Evolutionary conservation across 1,140 invertebrate genomes (phyloP), one percentile per base, ranked within the genome.

Genomic region (Musca vetustissima): DNA sequence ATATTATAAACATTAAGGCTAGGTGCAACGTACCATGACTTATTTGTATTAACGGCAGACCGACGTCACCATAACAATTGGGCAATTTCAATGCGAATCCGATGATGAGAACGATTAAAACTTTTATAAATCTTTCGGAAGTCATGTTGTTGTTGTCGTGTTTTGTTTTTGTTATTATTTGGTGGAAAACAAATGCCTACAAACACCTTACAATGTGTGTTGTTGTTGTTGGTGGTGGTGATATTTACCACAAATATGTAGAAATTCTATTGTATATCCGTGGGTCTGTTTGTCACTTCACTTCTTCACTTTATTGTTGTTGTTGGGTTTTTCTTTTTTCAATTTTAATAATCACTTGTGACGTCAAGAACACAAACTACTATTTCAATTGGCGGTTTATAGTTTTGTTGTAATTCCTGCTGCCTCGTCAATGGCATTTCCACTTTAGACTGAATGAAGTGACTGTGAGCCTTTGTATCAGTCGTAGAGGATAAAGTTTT

Each of bases 11-110:
- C 36, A 43, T 43, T 6, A 43, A 43, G 36, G 6, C 6, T 43
- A 43, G 36, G 57, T 61, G 74, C 72, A 79, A 73, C 79, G 78
- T 73, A 81, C 79, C 79, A 73, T 81, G 79, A 79, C 79, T 81
- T 72, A 80, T 79, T 76, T 81, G 79, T 78, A 81, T 79, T 70
- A 81, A 71, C 66, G 79, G 71, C 69, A 80, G 73, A 24, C 74
- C 76, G 67, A 49, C 55, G 17, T 67, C 69, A 14, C 53, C 69
- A 43, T 65, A 67, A 57, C 24, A 48, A 66, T 52, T 61, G 28
- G 19, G 36, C 17, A 61, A 61, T 61, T 61, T 36, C 25, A 61
- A 36, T 61, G 19, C 15, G 19, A 69, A 19, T 64, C 50, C 68
- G 64, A 25, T 55, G 21, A 55, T 55, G 21, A 55, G 28, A 36